Evolutionary conservation across 1,140 invertebrate genomes (phyloP).

Genomic region (Watersipora subatra): DNA sequence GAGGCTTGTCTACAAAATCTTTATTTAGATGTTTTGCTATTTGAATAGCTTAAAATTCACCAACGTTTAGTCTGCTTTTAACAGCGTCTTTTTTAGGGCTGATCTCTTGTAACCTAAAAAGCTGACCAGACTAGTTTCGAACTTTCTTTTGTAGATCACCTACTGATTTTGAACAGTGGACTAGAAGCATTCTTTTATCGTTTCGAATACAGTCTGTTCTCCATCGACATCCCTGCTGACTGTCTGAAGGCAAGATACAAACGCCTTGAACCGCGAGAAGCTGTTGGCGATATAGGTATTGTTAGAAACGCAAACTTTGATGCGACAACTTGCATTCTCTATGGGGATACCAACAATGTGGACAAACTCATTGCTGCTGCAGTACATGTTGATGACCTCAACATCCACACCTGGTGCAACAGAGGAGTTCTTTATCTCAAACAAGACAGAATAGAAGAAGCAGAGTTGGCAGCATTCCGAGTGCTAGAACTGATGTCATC

Average conservation of each 20-base stretch:
- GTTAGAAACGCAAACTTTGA: neutral
- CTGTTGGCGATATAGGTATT: neutral
- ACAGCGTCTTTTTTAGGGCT: neutral
- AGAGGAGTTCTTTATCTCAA: neutral
- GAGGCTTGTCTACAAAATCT: neutral
- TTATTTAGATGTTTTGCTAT: neutral
- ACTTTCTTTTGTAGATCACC: neutral
- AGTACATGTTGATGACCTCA: neutral
- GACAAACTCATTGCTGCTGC: neutral
- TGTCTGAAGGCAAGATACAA: neutral
- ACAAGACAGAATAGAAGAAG: neutral
- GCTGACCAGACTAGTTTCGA: too few relatives aligned
- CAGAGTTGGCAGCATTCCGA: neutral
- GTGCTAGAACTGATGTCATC: neutral
- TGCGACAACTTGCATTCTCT: neutral
- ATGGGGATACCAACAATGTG: neutral
- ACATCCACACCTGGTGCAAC: neutral
- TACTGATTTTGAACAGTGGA: neutral
- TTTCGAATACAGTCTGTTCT: neutral
- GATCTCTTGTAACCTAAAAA: neutral
- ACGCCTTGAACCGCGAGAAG: neutral
- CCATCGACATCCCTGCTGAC: neutral
- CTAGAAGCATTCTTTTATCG: neutral
- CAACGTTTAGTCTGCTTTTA: neutral
- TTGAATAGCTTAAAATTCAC: neutral